A percentile compares a stretch with the other conserved stretches of the same genome.
phyloP scores from a whole-genome alignment of 2,113 vertebrate species.

The Rhinopomastus cyanomelas region DNA sequence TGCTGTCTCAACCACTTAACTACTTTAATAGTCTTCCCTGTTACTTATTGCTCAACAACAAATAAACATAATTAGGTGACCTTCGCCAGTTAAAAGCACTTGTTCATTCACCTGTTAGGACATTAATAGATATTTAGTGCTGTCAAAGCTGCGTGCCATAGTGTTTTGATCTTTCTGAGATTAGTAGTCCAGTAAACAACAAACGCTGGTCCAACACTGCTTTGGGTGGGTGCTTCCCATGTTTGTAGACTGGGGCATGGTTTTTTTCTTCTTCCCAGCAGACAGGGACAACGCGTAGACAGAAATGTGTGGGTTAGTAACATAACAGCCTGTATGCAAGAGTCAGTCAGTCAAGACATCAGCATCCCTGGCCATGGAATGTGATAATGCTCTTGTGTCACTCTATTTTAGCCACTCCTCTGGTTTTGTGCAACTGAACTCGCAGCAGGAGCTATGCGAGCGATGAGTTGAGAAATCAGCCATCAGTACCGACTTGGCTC shows the following conservation, averaged over 20 bases:
- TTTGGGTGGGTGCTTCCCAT: neutral
- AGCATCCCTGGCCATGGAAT: neutral
- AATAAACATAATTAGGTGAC: neutral
- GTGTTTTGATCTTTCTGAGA: neutral
- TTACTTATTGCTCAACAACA: neutral
- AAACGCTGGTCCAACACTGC: neutral
- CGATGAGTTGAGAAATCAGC: constrained; percentile 33
- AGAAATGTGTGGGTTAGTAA: neutral
- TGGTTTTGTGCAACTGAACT: constrained; percentile 10
- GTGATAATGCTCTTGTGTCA: neutral
- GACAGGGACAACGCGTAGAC: neutral
- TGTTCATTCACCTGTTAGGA: neutral
- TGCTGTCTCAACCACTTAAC: neutral
- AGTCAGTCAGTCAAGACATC: neutral
- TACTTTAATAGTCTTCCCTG: neutral
- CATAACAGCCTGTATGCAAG: neutral
- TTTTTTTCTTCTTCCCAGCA: neutral
- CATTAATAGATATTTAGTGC: neutral
- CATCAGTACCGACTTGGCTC: neutral
- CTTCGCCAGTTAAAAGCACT: neutral
- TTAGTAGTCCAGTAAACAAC: neutral
- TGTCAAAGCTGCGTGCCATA: neutral
- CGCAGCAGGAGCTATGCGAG: neutral
- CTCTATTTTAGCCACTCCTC: neutral
- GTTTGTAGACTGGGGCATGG: neutral